Percentiles rank a stretch among this genome's conserved stretches.
Evolutionary conservation across 2,888 invertebrate species (phyloP).

Genomic region (Mesoligia furuncula): DNA sequence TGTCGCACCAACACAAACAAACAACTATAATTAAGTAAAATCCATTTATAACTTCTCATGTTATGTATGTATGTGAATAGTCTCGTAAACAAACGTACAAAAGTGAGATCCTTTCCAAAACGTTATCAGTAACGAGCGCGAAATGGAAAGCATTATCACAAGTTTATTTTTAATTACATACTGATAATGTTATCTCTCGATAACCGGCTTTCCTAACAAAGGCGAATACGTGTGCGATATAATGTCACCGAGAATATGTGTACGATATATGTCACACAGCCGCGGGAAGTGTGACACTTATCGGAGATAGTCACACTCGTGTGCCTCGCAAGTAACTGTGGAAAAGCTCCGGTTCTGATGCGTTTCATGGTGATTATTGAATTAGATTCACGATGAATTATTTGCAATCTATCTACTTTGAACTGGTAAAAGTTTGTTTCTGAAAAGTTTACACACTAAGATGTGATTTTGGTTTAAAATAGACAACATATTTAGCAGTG

Average conservation of each 20-base stretch:
- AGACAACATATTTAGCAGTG: background rate
- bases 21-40: background rate
- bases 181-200: slow-evolving; percentile 64
- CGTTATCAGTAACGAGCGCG: slow-evolving; percentile 41
- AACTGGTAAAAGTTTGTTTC: background rate
- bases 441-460: background rate
- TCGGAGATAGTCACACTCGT: slow-evolving; percentile 49
- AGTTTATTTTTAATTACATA: slow-evolving; percentile 63
- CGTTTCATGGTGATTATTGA: background rate
- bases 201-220: slow-evolving; percentile 39
- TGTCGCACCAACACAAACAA: background rate
- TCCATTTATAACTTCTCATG: background rate
- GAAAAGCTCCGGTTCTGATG: slow-evolving; percentile 5
- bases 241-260: background rate
- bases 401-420: background rate
- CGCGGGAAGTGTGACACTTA: slow-evolving; percentile 17
- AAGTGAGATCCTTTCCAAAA: slow-evolving; percentile 16
- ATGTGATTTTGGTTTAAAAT: background rate
- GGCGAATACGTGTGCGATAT: too few relatives aligned
- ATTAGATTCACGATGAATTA: background rate
- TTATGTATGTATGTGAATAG: background rate
- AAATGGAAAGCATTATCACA: slow-evolving; percentile 58
- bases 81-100: background rate
- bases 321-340: slow-evolving; percentile 4
- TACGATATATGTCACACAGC: background rate